Base-by-base conservation (phyloP, 2,888 invertebrate species). In the Acrobasis suavella region DNA sequence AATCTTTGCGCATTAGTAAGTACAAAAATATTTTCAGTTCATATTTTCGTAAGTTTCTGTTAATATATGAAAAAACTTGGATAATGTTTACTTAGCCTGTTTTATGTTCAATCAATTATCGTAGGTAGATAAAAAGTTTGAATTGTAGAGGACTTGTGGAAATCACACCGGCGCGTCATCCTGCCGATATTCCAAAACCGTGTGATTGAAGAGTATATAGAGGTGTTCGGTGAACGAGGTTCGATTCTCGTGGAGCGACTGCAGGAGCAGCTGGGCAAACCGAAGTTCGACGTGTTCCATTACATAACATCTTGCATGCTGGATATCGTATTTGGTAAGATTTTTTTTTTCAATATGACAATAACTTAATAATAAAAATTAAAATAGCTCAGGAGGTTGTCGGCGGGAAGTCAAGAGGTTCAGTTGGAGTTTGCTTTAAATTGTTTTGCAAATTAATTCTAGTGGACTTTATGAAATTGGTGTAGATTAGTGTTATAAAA, bases 161-260 rank as follows among this genome's bases (percentile, higher is more conserved):
- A 91, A 70, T 72, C 77, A 0, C 91, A 95, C 63, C 85, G 95
- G 6, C 93, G 93, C 70, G 76, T 94, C 49, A 84, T 95, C 3
- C 89, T 94, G 15, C 94, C 95, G 0, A 92, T 95, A 15, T 95
- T 95, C 76, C 94, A 94, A 75, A 94, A 94, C 75, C 93, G 93
- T 64, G 91, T 94, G 64, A 80, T 95, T 42, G 93, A 95, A 64
- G 92, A 93, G 50, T 95, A 94, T 72, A 86, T 95, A 9, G 90
- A 92, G 5, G 90, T 95, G 8, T 95, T 95, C 75, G 93, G 93
- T 22, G 92, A 93, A 67, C 94, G 95, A 73, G 84, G 93, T 1
- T 70, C 79, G 2, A 80, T 93, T 22, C 80, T 95, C 65, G 81
- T 91, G 0, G 71, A 92, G 2, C 87, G 88, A 52, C 75, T 95